Base-by-base conservation (phyloP, 2,797 vertebrate genomes). In the Garrulus glandarius region DNA sequence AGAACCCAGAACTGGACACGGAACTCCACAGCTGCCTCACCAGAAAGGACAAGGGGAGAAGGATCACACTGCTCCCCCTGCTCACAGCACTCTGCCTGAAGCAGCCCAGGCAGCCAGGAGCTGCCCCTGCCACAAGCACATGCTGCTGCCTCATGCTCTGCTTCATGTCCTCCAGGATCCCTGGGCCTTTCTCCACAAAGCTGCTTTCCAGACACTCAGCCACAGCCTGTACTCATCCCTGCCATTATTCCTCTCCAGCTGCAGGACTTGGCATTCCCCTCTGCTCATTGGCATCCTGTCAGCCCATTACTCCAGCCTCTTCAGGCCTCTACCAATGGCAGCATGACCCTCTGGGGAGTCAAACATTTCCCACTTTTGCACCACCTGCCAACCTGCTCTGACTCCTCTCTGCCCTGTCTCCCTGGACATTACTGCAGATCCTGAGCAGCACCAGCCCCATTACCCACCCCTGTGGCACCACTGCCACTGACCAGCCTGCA, bases 121-220 rank as follows among this genome's bases (percentile, higher is more conserved):
- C n/a, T 46, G 32, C n/a, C 43, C 50, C 59, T 41, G 30, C 21
- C 57, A 26, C 27, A 7, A 50, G 43, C 52, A 65, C 60, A 34
- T 4, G 0, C 13, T 61, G 36, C 47, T 60, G 74, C 52, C 37
- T 37, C 27, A 0, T 0, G 18, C 19, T n/a, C 55, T 84, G 5
- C 50, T 24, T 4, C 6, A 0, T 13, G 20, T 0, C 36, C 70
- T 15, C 63, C 49, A n/a, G 10, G 1, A 69, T 17, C 55, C 69
- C 78, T 18, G 47, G 2, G 11, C 20, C 69, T 47, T 53, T 27
- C 60, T 46, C 46, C 29, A 46, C 39, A 59, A 32, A 53, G 60
- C n/a, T 68, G 61, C 60, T 67, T 13, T 24, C 60, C 77, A 30
- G 5, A 30, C 34, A 15, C 68, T 22, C 69, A 67, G 16, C 11